Evolutionary conservation across 2,113 vertebrate species (phyloP), one percentile per base, ranked within the genome.

Genomic region (Galeopterus variegatus): DNA sequence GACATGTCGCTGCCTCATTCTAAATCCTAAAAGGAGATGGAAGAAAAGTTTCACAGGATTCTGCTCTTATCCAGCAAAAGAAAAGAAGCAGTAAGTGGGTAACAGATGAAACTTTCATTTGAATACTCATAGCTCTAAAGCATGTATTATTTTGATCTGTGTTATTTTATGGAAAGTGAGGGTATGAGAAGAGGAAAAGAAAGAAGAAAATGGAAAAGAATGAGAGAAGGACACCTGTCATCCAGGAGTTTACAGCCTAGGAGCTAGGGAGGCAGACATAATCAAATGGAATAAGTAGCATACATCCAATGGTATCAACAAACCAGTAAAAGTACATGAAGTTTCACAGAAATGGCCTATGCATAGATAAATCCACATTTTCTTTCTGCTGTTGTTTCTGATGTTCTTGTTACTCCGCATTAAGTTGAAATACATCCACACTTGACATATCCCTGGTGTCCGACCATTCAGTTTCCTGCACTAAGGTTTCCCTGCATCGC

Each of bases 1-100:
- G 48, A 99, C 98, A 11, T 99, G 98, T 65, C 99, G 99, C 11
- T 98, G 99, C 86, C 99, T 99, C 97, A 99, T 98, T 98, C 97
- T 99, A 97, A 99, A 99, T 79, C 99, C 99, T 99, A 97, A 19
- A 79, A 97, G 3, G 86, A 94, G 0, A 94, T 31, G 87, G 92
- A 96, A 73, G 8, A 85, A 28, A 80, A n/a, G 24, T 23, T 76
- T 85, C 73, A 81, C 5, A 86, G 48, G 10, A 56, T 56, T 81
- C 23, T 48, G 81, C 24, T 24, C 56, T 41, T 54, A 67, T 12
- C 24, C 24, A 56, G 4, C 4, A 82, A 85, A 81, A 36, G 31
- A 50, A 67, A 75, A 90, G 12, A 19, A 36, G 5, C 28, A 94
- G 31, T 23, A 85, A 4, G 36, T 36, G 3, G 0, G 18, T 73